phyloP scores from a whole-genome alignment of 1,140 invertebrate genomes.

The Lasioglossum baleicum region DNA sequence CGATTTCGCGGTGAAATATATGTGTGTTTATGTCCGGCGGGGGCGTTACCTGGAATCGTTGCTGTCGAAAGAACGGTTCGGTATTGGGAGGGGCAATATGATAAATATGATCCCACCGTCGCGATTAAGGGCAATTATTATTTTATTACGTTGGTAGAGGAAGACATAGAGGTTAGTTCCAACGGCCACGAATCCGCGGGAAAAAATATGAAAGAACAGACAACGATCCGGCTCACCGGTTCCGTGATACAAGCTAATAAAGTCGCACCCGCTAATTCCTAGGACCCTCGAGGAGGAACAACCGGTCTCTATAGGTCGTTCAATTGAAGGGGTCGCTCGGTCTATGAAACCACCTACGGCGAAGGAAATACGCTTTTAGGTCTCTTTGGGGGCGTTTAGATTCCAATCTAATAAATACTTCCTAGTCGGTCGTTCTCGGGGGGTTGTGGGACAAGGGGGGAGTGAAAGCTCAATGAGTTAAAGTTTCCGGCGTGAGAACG shows the following conservation, averaged over 20 bases:
- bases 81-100: background rate
- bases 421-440: slow-evolving; percentile 55
- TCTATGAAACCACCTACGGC: slow-evolving; percentile 68
- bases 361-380: slow-evolving; percentile 73
- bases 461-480: slow-evolving; percentile 64
- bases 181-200: slow-evolving; percentile 22
- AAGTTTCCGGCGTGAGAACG: slow-evolving; percentile 59
- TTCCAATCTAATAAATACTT: slow-evolving; percentile 74
- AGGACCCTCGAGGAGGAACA: slow-evolving; percentile 53
- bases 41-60: slow-evolving; percentile 30
- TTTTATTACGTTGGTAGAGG: slow-evolving; percentile 45
- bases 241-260: slow-evolving; percentile 70
- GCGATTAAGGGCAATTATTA: slow-evolving; percentile 56
- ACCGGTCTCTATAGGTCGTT: slow-evolving; percentile 8
- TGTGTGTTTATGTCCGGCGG: slow-evolving; percentile 38
- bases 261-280: slow-evolving; percentile 70
- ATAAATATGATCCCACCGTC: slow-evolving; percentile 55
- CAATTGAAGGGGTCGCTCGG: slow-evolving; percentile 48
- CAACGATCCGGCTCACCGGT: slow-evolving; percentile 16
- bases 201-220: background rate
- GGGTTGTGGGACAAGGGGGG: slow-evolving; percentile 15
- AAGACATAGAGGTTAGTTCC: slow-evolving; percentile 15
- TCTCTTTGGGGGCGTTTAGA: slow-evolving; percentile 68
- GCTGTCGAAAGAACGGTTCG: slow-evolving; percentile 11
- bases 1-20: slow-evolving; percentile 42